phyloP scores from a whole-genome alignment of 2,113 vertebrate genomes.

The Gymnocephalus cernua region DNA sequence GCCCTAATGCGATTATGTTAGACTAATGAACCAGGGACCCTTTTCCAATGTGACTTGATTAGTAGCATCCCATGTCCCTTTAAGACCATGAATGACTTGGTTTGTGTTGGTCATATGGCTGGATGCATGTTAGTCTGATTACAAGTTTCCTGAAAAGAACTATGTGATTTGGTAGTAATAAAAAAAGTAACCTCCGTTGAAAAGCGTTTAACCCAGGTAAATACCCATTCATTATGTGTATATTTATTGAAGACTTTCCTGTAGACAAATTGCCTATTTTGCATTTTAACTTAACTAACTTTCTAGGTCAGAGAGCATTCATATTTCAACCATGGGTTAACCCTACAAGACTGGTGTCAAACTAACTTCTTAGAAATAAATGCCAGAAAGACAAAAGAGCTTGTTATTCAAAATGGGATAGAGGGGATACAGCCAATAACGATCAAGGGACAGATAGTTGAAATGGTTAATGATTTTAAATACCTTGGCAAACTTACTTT shows the following conservation, averaged over 20 bases:
- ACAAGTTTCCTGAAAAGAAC: not conserved
- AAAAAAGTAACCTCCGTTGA: not conserved
- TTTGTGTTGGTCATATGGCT: constrained; percentile 31
- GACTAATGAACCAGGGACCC: constrained; percentile 26
- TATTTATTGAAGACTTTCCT: not conserved
- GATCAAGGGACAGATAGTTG: no score
- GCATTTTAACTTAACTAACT: not conserved
- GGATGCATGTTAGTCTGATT: constrained; percentile 11
- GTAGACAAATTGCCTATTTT: not conserved
- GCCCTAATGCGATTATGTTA: constrained; percentile 11
- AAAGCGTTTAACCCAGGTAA: no score
- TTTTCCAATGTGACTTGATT: constrained; percentile 55
- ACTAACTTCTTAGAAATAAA: no score
- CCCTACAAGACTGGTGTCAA: no score
- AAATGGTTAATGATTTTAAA: no score
- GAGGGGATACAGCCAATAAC: no score
- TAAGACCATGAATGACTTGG: constrained; percentile 44
- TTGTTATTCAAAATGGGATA: no score
- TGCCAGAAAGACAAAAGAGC: no score
- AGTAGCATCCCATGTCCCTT: constrained; percentile 45
- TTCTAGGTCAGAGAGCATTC: no score
- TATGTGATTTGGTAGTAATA: not conserved
- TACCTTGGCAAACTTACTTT: no score
- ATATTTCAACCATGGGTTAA: no score
- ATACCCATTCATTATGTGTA: not conserved